Conservation (phyloP, 2,797 vertebrate species). For the Alosa sapidissima region DNA sequence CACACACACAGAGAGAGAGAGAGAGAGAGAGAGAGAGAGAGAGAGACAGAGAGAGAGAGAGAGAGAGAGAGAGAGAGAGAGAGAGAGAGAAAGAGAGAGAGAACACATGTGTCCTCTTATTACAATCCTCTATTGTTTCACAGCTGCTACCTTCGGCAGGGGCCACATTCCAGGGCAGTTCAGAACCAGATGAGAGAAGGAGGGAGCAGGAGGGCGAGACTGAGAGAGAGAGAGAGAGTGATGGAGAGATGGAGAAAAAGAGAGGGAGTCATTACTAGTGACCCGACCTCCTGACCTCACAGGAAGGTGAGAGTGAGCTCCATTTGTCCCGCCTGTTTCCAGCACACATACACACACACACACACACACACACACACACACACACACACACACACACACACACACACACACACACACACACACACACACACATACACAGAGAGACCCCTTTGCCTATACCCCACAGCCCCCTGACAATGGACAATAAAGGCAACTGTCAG, state of each 20-base stretch:
- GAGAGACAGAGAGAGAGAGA: no score
- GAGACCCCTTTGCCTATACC: conserved; percentile 55
- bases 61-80: no score
- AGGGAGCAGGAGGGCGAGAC: conserved; percentile 26
- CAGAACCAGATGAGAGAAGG: conserved; percentile 74
- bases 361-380: conserved; percentile 47
- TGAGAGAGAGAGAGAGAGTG: not conserved
- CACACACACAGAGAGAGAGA: conserved; percentile 8
- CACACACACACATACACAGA: conserved; percentile 22
- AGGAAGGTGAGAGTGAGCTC: conserved; percentile 83
- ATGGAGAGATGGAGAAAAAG: conserved; percentile 47
- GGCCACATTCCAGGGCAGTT: conserved; percentile 80
- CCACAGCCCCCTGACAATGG: conserved; percentile 85
- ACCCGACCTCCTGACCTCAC: conserved; percentile 75
- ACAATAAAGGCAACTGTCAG: conserved; percentile 90
- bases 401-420: conserved; percentile 44
- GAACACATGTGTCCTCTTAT: not conserved
- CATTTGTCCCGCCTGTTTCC: conserved; percentile 78
- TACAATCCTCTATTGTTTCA: conserved; percentile 82
- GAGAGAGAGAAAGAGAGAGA: not conserved
- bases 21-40: no score
- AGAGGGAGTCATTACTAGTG: conserved; percentile 56
- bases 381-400: conserved; percentile 43
- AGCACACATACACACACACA: conserved; percentile 33
- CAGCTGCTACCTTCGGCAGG: conserved; percentile 78